Base-by-base conservation (phyloP, 2,113 vertebrate genomes). In the Paramormyrops kingsleyae region DNA sequence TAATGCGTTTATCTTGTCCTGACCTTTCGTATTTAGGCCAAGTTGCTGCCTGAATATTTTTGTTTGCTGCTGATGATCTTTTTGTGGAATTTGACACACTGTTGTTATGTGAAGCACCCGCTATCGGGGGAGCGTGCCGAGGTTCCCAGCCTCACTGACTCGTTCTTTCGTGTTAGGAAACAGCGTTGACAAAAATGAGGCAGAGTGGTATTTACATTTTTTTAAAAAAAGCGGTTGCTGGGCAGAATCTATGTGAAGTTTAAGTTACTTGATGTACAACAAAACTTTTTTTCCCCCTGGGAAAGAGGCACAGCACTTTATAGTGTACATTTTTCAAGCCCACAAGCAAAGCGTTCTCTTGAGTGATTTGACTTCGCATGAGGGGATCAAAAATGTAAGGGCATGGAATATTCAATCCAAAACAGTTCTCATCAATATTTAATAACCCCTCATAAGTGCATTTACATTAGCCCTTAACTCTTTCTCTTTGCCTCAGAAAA, bases 351-450 rank as follows among this genome's bases (percentile, higher is more conserved):
- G 66, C n/a, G 31, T 12, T 15, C 44, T 74, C 66, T 77, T 77
- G 77, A n/a, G 24, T 66, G 15, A 19, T 74, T 77, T 39, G 47
- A 50, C 13, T 52, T 47, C 31, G n/a, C n/a, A 24, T 44, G 62
- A 44, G 12, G 44, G 46, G 62, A 31, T 83, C 3, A 46, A 44
- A 77, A 27, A 77, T 80, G 88, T 50, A 88, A 35, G 19, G 66
- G 5, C 44, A 50, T 88, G n/a, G 74, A 88, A 88, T 88, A 88
- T 80, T 88, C 62, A 88, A 27, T 77, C 21, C 21, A 88, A 88
- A 49, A 66, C 66, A 27, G 17, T 88, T 88, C 47, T 52, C 27
- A 88, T 77, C 88, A 19, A 88, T 80, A 47, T 52, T 88, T 88
- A 3, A 77, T 77, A 35, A 52, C 15, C 46, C 7, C 24, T 24